Evolutionary conservation across 2,797 vertebrate species (phyloP), one percentile per base, ranked within the genome.

Genomic region (Sebastes melanostomus): DNA sequence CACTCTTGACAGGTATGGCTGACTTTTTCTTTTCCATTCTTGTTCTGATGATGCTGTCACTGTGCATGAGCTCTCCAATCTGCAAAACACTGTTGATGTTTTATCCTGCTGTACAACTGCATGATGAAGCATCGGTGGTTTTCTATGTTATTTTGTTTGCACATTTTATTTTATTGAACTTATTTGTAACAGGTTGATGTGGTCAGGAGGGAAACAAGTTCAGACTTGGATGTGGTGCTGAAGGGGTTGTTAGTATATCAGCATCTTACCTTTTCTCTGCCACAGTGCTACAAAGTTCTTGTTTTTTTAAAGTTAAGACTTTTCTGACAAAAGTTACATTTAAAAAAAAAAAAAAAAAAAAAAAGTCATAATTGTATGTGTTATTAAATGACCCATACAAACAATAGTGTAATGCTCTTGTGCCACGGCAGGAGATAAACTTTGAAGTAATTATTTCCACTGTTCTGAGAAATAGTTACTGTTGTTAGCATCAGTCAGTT

Each of bases 1-100:
- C 58, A 22, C 84, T 68, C 84, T 46, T 78, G 34, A 89, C 91
- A 93, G 94, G 93, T 94, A 94, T 67, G 92, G 82, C 66, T 27
- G 62, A 86, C 85, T 76, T 88, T 88, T 79, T 58, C 66, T 78
- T 76, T 84, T 75, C 69, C 75, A 38, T 72, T 84, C 71, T 78
- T 72, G 58, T 77, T 82, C 60, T 81, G 75, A 74, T 86, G 42
- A 70, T 42, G 5, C 70, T 59, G 32, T 84, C 55, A 20, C 55
- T 76, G 22, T 76, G 81, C 85, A 80, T 82, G 71, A 72, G 12
- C 61, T 22, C 20, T 67, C 58, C 75, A 3, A 11, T 75, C 62
- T 34, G 24, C 54, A 13, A 29, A 16, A 56, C 62, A 50, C 66
- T 65, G 14, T 34, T 24, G 12, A 60, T 74, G 18, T 72, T 62